Evolutionary conservation across 2,888 invertebrate species (phyloP).

Genomic region (Apamea crenata): DNA sequence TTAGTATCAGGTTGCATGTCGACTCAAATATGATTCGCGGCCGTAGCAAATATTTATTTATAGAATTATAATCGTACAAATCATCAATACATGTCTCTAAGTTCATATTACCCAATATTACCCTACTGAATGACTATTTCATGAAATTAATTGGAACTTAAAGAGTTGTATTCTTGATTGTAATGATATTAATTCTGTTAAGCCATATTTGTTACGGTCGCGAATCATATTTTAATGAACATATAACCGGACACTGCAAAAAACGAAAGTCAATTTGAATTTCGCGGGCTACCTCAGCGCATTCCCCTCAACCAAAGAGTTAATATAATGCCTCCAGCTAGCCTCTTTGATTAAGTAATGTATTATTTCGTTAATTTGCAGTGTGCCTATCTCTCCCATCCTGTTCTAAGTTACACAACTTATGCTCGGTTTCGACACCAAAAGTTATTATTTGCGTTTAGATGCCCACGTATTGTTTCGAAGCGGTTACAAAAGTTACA

Average conservation of each 20-base stretch:
- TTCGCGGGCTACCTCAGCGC: no score
- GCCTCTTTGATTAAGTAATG: slow-evolving; percentile 15
- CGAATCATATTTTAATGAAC: neutral
- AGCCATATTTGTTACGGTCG: neutral
- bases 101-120: neutral
- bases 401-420: slow-evolving; percentile 51
- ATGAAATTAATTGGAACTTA: neutral
- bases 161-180: neutral
- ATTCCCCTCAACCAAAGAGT: neutral
- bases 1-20: no score
- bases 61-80: no score
- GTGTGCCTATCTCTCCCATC: slow-evolving; percentile 35
- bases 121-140: neutral
- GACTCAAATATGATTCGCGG: neutral
- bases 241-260: neutral
- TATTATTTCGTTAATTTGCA: slow-evolving; percentile 49
- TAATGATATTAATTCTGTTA: neutral
- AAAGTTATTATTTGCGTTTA: slow-evolving; percentile 66
- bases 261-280: neutral
- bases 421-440: slow-evolving; percentile 65
- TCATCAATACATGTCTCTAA: neutral
- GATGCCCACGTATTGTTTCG: slow-evolving; percentile 66
- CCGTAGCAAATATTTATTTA: neutral
- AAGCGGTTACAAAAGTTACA: slow-evolving; percentile 75
- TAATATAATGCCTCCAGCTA: neutral